Conservation (phyloP, 2,797 vertebrate species). For the Orestias chungarensis region DNA sequence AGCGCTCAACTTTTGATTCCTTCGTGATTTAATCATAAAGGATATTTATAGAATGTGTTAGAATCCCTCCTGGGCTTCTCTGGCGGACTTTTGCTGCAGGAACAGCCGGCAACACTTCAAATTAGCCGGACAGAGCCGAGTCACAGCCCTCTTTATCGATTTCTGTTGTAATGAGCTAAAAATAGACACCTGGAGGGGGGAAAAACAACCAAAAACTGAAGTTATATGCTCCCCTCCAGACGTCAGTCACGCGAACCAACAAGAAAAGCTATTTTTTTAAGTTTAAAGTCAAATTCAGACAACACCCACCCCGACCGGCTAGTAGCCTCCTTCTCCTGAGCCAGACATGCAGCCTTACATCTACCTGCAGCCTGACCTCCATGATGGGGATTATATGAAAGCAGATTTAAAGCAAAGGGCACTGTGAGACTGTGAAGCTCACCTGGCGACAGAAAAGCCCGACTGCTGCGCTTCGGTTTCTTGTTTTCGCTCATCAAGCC, state of each 20-base stretch:
- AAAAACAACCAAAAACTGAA: slow-evolving; percentile 19
- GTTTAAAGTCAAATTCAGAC: not conserved
- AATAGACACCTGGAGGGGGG: not conserved
- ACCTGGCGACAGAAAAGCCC: too few relatives aligned
- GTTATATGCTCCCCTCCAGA: not conserved
- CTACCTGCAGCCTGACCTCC: slow-evolving; percentile 34
- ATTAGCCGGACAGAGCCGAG: slow-evolving; percentile 18
- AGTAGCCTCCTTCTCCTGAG: not conserved
- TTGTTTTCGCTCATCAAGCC: too few relatives aligned
- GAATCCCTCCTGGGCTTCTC: not conserved
- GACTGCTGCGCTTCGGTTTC: too few relatives aligned
- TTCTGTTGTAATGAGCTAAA: slow-evolving; percentile 8
- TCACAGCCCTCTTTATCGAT: slow-evolving; percentile 25
- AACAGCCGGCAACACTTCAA: not conserved
- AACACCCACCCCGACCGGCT: too few relatives aligned
- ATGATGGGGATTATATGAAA: slow-evolving; percentile 29
- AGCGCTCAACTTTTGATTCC: too few relatives aligned
- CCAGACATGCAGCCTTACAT: not conserved
- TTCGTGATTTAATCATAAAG: not conserved
- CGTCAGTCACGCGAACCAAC: slow-evolving; percentile 18
- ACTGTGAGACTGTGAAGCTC: not conserved
- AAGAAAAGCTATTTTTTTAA: too few relatives aligned
- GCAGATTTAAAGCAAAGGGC: slow-evolving; percentile 9
- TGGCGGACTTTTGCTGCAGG: slow-evolving; percentile 26
- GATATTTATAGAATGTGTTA: slow-evolving; percentile 19